Conservation (phyloP, 2,797 vertebrate genomes). For the Sebastes reedi region DNA sequence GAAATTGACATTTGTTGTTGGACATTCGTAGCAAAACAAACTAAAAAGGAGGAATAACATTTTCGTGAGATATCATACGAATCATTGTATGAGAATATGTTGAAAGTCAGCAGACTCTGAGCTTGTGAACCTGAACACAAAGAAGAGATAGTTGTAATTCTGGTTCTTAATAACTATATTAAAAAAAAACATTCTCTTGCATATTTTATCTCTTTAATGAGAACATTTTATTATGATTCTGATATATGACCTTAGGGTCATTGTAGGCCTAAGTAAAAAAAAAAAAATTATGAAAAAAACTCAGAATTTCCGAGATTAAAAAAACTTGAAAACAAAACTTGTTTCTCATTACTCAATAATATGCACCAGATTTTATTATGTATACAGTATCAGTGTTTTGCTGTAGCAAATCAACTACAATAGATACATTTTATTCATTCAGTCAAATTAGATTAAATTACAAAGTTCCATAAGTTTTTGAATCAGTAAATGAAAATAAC, state of each 20-base stretch:
- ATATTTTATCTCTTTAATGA: background rate
- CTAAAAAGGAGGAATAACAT: no score
- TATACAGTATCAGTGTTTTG: background rate
- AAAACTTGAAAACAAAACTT: background rate
- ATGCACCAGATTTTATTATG: background rate
- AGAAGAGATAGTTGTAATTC: background rate
- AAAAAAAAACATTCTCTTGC: background rate
- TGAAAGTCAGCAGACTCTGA: background rate
- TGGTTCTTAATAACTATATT: background rate
- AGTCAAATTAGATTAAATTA: background rate
- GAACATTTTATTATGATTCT: background rate
- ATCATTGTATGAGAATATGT: no score
- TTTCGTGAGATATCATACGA: no score
- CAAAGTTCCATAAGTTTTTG: background rate
- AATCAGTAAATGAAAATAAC: background rate
- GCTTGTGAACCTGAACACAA: constrained; percentile 1
- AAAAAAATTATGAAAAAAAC: no score
- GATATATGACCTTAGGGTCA: background rate
- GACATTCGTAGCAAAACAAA: no score
- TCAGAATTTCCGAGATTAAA: no score
- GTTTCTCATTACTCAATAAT: background rate
- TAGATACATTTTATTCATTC: background rate
- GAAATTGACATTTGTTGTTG: no score
- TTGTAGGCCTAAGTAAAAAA: no score
- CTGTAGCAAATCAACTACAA: background rate